phyloP scores from a whole-genome alignment of 2,888 invertebrate species.

The Acrocyrtus sp. region DNA sequence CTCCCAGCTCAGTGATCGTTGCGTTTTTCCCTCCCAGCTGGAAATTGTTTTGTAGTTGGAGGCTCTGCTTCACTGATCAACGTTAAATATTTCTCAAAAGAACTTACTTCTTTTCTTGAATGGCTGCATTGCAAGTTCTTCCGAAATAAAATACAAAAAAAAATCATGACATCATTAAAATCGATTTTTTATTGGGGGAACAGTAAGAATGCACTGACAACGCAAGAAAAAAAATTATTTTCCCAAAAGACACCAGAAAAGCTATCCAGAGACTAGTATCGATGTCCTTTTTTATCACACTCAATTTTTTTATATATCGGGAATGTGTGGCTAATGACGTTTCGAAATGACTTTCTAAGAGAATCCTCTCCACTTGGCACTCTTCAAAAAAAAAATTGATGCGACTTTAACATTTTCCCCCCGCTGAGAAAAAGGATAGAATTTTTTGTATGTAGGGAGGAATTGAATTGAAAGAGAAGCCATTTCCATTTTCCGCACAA shows the following conservation, averaged over 20 bases:
- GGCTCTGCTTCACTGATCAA: no score
- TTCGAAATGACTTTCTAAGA: constrained; percentile 29
- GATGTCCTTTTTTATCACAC: constrained; percentile 23
- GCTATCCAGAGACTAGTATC: constrained; percentile 23
- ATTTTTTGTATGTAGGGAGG: background rate
- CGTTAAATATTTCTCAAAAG: no score
- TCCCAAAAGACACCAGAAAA: no score
- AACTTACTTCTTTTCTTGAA: no score
- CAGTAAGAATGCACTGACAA: constrained; percentile 20
- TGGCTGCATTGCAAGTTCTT: background rate
- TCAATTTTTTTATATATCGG: constrained; percentile 33
- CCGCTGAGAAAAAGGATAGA: background rate
- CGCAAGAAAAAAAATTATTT: constrained; percentile 26
- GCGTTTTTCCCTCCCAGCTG: constrained; percentile 30
- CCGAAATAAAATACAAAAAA: background rate
- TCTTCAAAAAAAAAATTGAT: background rate
- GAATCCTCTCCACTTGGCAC: background rate
- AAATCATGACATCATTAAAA: constrained; percentile 37
- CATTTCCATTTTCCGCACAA: constrained; percentile 11
- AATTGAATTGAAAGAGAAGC: constrained; percentile 6
- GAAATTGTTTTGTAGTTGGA: constrained; percentile 7
- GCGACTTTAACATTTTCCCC: background rate
- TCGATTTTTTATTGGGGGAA: no score
- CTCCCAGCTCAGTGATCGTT: no score
- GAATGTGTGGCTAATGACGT: constrained; percentile 19